phyloP scores from a whole-genome alignment of 2,888 invertebrate species.

The Leptopilina drosophilae region DNA sequence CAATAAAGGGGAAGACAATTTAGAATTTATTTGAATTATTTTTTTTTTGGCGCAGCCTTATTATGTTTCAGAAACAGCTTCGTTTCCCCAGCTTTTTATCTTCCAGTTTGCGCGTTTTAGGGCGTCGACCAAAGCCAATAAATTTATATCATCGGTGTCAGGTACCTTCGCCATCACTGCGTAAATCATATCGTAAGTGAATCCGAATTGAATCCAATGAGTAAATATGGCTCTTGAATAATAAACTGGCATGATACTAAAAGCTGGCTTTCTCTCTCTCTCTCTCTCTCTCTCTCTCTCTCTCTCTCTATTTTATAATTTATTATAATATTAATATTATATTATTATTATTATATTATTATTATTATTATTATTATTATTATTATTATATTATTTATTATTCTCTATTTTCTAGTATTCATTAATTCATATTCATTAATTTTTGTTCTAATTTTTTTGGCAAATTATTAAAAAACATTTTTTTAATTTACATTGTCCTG shows the following conservation, averaged over 20 bases:
- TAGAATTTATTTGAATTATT: background rate
- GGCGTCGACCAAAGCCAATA: slow-evolving; percentile 69
- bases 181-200: slow-evolving; percentile 74
- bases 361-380: no score
- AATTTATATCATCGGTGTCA: slow-evolving; percentile 71
- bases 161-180: slow-evolving; percentile 65
- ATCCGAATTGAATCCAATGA: slow-evolving; percentile 75
- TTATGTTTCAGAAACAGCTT: slow-evolving; percentile 38
- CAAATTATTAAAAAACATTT: no score
- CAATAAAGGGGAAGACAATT: background rate
- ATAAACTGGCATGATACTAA: slow-evolving; percentile 55
- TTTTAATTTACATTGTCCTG: no score
- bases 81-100: slow-evolving; percentile 38
- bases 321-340: no score
- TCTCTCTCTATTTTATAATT: no score
- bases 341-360: no score
- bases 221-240: slow-evolving; percentile 74
- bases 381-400: no score
- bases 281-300: no score
- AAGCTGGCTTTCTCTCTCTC: background rate
- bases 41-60: slow-evolving; percentile 17
- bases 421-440: no score
- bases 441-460: no score
- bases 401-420: no score
- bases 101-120: slow-evolving; percentile 62